Evolutionary conservation across 2,113 vertebrate genomes (phyloP).

Genomic region (Odontophorus gujanensis): DNA sequence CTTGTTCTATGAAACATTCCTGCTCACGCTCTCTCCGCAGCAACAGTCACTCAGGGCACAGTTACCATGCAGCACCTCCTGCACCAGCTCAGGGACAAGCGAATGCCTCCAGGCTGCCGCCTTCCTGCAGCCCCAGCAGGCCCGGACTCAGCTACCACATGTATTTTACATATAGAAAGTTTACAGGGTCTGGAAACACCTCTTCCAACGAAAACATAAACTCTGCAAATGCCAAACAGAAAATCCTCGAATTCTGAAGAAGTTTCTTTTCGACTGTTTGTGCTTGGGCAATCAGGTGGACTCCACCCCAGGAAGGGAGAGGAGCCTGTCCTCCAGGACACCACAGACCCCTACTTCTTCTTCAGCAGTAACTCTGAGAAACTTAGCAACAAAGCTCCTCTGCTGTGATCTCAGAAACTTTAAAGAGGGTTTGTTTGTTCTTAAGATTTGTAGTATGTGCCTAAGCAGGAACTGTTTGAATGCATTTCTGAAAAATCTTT

Average conservation of each 20-base stretch:
- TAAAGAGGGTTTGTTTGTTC: neutral
- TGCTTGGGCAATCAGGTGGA: neutral
- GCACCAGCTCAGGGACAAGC: neutral
- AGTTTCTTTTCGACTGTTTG: neutral
- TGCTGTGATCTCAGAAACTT: neutral
- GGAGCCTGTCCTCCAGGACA: conserved; percentile 10
- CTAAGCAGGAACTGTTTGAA: neutral
- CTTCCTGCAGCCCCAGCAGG: neutral
- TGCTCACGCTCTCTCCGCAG: accelerated
- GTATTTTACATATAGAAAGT: neutral
- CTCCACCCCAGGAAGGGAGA: neutral
- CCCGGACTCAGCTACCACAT: neutral
- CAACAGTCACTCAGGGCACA: neutral
- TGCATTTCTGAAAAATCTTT: neutral
- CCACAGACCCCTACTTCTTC: neutral
- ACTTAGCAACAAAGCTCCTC: neutral
- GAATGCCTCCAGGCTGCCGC: neutral
- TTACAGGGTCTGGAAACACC: neutral
- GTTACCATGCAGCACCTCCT: neutral
- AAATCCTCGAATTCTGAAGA: neutral
- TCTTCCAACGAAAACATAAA: conserved; percentile 6
- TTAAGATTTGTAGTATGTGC: neutral
- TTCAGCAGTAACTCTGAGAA: neutral
- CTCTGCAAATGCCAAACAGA: neutral
- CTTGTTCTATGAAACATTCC: neutral